Base-by-base conservation (phyloP, 2,888 invertebrate species). In the Chaitophorus viminalis region DNA sequence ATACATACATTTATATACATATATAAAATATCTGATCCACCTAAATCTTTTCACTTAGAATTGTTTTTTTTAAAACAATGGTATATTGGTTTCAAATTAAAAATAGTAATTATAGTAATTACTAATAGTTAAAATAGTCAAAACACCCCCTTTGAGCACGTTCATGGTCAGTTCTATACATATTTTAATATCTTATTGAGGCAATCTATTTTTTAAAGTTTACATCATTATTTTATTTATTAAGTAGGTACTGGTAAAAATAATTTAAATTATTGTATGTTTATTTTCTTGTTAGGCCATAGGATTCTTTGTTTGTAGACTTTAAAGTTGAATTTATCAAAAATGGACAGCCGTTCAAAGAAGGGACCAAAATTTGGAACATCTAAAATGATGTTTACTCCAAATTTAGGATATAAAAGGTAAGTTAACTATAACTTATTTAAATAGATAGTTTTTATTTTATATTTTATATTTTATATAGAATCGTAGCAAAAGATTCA, bases 391-490 rank as follows among this genome's bases (percentile, higher is more conserved):
- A 60, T 60, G n/a, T 87, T 87, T 36, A 87, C 79, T n/a, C 86
- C 86, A 36, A 87, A 87, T 79, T 74, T 87, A 60, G 79, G 86
- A 74, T 87, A 65, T 39, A 87, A 87, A 74, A 87, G 86, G 86
- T 87, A 54, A 52, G 21, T 76, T 39, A 65, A 18, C 6, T 68
- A n/a, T 68, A 29, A 8, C 6, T 74, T 74, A 74, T 18, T 74
- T 74, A 74, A 36, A 36, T 39, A 78, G 54, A 31, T 54, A 3
- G n/a, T 39, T 9, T n/a, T 54, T 0, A 18, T 31, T 29, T 52
- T 78, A 76, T n/a, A 25, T 76, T 76, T 52, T 68, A n/a, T n/a
- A n/a, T n/a, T 31, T 78, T 68, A 29, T 33, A 1, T 3, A 87
- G 86, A 74, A 87, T 39, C 46, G 74, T 29, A 31, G 60, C 86